Base-by-base conservation (phyloP, 2,888 invertebrate genomes). In the Euphydryas editha region DNA sequence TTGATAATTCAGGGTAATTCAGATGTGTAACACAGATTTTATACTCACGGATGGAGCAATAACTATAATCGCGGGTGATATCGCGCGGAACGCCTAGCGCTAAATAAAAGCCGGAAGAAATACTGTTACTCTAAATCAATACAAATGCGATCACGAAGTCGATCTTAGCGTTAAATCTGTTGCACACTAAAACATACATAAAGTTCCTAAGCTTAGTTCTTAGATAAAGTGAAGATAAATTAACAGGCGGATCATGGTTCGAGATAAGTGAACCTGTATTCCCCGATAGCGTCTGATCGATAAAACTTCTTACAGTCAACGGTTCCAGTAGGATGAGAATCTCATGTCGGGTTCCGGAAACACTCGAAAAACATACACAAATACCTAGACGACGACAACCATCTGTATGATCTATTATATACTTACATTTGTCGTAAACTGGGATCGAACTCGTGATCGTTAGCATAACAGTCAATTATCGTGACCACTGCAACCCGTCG, bases 211-310 rank as follows among this genome's bases (percentile, higher is more conserved):
- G 67, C 68, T 70, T 60, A 55, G 67, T 61, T 68, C 56, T 51
- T 58, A 39, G 59, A 65, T 65, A 69, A 65, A 66, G 66, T 59
- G 68, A 58, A 59, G 67, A 56, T 59, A 55, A 68, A 73, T 72
- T 70, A 67, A 67, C 70, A 71, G 67, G 63, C 66, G 58, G 64
- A 69, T 71, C 73, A 71, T 68, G 71, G 59, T 59, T 58, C 21
- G 58, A 62, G 69, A 69, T 70, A 65, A 65, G 65, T 59, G 21
- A 18, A 54, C 56, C 46, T 62, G 46, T 70, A 62, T 60, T 62
- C 36, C 51, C 54, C 62, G 62, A 55, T 62, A 70, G 42, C 59
- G 68, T 64, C 55, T 44, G 71, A 68, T 68, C 68, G 68, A 69
- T 69, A 66, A 69, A 44, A 62, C 62, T 46, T 65, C 46, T 65